Conservation (phyloP, 1,140 invertebrate species). For the Drosophila gunungcola region DNA sequence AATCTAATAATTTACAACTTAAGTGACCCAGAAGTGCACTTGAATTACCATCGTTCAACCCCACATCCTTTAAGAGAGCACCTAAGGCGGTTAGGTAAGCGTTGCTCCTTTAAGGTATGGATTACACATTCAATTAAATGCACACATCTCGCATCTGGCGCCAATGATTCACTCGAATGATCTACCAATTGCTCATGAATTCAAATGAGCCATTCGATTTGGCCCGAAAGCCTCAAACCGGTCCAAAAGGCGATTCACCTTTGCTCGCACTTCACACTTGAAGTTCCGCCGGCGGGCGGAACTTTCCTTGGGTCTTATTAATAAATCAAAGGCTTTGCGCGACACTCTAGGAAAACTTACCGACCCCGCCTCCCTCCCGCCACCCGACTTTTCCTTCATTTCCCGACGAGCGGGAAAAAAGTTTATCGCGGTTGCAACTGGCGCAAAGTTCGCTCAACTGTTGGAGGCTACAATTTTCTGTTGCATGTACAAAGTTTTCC, state of each 20-base stretch:
- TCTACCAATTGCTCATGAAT: conserved; percentile 48
- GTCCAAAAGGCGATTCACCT: conserved; percentile 36
- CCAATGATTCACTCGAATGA: conserved; percentile 23
- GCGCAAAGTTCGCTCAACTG: conserved; percentile 66
- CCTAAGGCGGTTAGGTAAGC: no score
- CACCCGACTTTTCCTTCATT: neutral
- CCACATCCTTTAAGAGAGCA: no score
- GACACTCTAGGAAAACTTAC: conserved; percentile 66
- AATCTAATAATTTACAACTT: no score
- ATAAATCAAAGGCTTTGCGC: conserved; percentile 73
- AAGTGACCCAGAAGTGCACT: no score
- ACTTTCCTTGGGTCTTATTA: conserved; percentile 59
- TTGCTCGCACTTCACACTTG: conserved; percentile 44
- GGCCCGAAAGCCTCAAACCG: neutral
- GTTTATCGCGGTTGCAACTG: conserved; percentile 72
- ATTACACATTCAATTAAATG: conserved; percentile 23
- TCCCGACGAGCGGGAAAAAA: conserved; percentile 37
- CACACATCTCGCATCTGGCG: neutral
- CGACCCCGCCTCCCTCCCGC: neutral
- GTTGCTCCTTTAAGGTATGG: neutral
- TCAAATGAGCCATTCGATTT: conserved; percentile 47
- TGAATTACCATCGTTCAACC: no score
- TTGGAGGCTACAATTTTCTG: conserved; percentile 51
- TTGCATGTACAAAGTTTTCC: conserved; percentile 70
- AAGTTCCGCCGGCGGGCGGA: conserved; percentile 16